These are phyloP conservation scores for Resseliella maxima DNA, from an alignment of 2,888 invertebrate genomes.

Conservation along the genomic window DNA sequence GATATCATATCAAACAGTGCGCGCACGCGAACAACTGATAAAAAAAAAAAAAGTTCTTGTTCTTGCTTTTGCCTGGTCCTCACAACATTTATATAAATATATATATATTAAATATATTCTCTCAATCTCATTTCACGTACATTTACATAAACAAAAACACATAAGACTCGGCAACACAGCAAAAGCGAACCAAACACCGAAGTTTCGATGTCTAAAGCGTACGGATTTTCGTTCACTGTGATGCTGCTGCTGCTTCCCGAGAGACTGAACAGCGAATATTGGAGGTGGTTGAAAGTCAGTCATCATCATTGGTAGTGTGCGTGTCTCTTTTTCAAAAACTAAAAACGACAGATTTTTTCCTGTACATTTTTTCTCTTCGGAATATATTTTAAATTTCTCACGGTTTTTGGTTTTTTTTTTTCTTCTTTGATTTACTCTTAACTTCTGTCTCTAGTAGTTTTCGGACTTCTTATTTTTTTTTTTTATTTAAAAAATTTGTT, in stretches of 20 bases:
- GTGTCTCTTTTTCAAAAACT: constrained; percentile 42
- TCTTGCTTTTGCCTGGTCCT: neutral
- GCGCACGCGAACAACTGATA: constrained; percentile 51
- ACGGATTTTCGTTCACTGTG: constrained; percentile 43
- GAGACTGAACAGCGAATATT: constrained; percentile 44
- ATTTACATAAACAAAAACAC: neutral
- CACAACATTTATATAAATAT: too few species aligned
- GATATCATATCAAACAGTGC: constrained; percentile 23
- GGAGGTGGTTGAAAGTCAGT: constrained; percentile 53
- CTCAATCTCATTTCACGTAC: neutral
- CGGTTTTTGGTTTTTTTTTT: constrained; percentile 3
- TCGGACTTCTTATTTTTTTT: too few species aligned
- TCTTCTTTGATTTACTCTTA: neutral
- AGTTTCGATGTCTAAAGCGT: constrained; percentile 46
- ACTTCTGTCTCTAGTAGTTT: constrained; percentile 44
- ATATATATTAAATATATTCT: neutral
- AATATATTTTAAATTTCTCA: too few species aligned
- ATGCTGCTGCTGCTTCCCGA: constrained; percentile 49
- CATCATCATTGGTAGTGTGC: constrained; percentile 53
- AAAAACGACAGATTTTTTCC: constrained; percentile 31
- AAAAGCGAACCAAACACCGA: constrained; percentile 29
- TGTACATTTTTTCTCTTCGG: too few species aligned
- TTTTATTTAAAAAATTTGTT: neutral
- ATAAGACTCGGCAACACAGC: neutral
- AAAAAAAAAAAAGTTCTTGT: too few species aligned